These are phyloP conservation scores for Ictidomys tridecemlineatus DNA, from an alignment of 2,113 vertebrate genomes.

Conservation along the genomic window DNA sequence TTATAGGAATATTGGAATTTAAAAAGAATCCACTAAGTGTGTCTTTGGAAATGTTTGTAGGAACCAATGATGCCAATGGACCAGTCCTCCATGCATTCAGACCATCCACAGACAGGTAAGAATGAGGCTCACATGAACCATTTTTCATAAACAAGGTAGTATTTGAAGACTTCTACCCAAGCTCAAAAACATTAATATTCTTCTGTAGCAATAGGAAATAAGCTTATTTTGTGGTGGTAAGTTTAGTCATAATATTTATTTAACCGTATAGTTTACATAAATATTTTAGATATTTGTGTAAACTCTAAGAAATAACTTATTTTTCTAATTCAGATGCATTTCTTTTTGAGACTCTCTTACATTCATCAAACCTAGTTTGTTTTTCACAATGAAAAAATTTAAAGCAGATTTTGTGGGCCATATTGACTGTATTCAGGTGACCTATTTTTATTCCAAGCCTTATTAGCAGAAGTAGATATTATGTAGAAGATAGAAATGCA, in stretches of 20 bases:
- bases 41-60: constrained; percentile 86
- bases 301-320: background rate
- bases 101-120: constrained; percentile 93
- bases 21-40: background rate
- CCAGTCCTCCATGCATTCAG: constrained; percentile 89
- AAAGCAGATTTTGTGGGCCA: background rate
- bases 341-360: constrained; percentile 37
- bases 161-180: background rate
- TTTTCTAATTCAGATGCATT: constrained; percentile 43
- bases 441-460: constrained; percentile 30
- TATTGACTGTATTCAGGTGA: constrained; percentile 24
- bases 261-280: no score
- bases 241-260: background rate
- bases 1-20: constrained; percentile 46
- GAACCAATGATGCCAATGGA: constrained; percentile 92
- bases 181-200: constrained; percentile 5
- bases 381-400: background rate
- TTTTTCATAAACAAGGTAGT: background rate
- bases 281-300: background rate
- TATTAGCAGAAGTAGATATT: constrained; percentile 33
- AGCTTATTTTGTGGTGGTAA: background rate
- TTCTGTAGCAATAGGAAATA: constrained; percentile 20
- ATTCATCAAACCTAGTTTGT: constrained; percentile 6
- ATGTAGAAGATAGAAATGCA: background rate
- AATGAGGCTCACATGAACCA: accelerated